Evolutionary conservation across 2,888 invertebrate genomes (phyloP).

Genomic region (Chaitophorus viminalis): DNA sequence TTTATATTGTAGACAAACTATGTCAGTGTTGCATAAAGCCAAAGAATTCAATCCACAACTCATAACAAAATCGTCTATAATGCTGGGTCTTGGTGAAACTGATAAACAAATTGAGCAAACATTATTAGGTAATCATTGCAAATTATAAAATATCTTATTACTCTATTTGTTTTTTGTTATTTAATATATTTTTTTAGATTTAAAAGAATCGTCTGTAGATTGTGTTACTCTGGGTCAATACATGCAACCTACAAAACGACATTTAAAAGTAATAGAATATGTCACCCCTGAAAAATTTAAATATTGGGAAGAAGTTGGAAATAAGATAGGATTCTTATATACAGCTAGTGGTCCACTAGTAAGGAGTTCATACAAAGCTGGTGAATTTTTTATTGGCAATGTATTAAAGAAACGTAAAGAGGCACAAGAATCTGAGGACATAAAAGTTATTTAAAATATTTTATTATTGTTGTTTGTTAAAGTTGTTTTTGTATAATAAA

Average conservation of each 20-base stretch:
- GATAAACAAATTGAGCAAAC: conserved; percentile 88
- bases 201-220: conserved; percentile 85
- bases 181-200: conserved; percentile 71
- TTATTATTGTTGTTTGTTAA: conserved; percentile 24
- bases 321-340: conserved; percentile 90
- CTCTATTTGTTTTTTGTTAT: neutral
- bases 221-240: conserved; percentile 98
- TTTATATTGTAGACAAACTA: conserved; percentile 76
- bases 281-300: conserved; percentile 94
- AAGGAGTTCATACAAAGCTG: conserved; percentile 97
- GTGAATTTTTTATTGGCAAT: conserved; percentile 89
- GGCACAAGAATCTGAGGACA: neutral
- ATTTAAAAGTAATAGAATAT: conserved; percentile 93
- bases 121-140: conserved; percentile 73
- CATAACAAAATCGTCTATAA: conserved; percentile 97
- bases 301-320: conserved; percentile 85
- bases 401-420: conserved; percentile 72
- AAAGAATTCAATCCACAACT: conserved; percentile 83
- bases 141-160: neutral
- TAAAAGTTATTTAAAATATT: neutral
- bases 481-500: neutral
- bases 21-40: conserved; percentile 82
- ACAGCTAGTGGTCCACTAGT: conserved; percentile 98
- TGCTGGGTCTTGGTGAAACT: conserved; percentile 94
- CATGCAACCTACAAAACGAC: conserved; percentile 98